Conservation (phyloP, 64 coral and sea anemone genomes). For the Montipora capricornis region DNA sequence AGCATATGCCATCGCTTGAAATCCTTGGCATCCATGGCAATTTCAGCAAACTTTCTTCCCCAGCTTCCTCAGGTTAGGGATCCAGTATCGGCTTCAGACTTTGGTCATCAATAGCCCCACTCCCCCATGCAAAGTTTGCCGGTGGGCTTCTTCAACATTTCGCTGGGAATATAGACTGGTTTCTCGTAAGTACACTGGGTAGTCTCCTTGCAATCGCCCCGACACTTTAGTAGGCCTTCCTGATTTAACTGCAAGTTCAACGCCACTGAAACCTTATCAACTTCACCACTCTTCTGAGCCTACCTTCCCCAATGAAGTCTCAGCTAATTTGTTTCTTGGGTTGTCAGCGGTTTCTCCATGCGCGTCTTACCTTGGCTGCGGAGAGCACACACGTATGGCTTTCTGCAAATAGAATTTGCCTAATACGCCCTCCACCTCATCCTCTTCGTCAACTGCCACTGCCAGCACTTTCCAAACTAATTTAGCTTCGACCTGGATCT, state of each 20-base stretch:
- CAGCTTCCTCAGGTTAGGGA: constrained; percentile 48
- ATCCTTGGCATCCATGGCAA: constrained; percentile 69
- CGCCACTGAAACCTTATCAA: not conserved
- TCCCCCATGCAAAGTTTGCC: constrained; percentile 44
- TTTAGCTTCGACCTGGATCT: constrained; percentile 10
- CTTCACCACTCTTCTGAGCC: constrained; percentile 13
- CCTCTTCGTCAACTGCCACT: not conserved
- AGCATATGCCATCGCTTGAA: constrained; percentile 37
- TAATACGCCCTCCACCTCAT: constrained; percentile 24
- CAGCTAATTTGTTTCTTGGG: constrained; percentile 51
- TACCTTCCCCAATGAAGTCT: constrained; percentile 37
- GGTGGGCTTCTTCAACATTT: constrained; percentile 31
- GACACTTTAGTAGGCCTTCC: constrained; percentile 1
- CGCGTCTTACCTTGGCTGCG: not conserved
- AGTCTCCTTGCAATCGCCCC: constrained; percentile 47
- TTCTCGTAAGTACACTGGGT: constrained; percentile 51
- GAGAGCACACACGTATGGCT: not conserved
- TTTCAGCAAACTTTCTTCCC: constrained; percentile 57
- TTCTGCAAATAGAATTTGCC: constrained; percentile 21
- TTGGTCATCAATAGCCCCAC: constrained; percentile 39
- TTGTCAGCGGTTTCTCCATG: constrained; percentile 23
- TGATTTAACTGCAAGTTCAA: constrained; percentile 17
- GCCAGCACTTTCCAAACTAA: constrained; percentile 14
- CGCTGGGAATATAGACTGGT: not conserved
- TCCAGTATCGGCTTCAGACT: constrained; percentile 35